A percentile compares a stretch with the other conserved stretches of the same genome.
Conservation (phyloP, 1,140 invertebrate species). For the Helicoverpa armigera region DNA sequence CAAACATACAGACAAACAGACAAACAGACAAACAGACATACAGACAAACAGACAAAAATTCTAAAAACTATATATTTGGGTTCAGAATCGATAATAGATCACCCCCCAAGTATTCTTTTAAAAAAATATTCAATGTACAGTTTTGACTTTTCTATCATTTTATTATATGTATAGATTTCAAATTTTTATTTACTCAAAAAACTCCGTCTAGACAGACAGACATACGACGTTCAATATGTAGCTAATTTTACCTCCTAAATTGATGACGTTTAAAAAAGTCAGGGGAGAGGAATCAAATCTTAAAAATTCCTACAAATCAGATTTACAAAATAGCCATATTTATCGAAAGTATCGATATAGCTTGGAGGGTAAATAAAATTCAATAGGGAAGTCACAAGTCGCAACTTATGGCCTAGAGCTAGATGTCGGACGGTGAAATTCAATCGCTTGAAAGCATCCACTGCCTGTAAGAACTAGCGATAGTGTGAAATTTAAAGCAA, state of each 20-base stretch:
- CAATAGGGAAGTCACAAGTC: slow-evolving; percentile 49
- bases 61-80: no score
- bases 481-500: slow-evolving; percentile 45
- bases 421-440: slow-evolving; percentile 50
- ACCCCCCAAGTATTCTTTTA: no score
- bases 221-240: background rate
- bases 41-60: no score
- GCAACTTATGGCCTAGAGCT: slow-evolving; percentile 47
- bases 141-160: no score
- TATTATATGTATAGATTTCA: no score
- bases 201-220: background rate
- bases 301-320: slow-evolving; percentile 35
- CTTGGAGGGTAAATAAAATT: slow-evolving; percentile 48
- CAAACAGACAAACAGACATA: no score
- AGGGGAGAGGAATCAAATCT: background rate
- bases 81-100: no score
- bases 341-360: slow-evolving; percentile 32
- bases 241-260: background rate
- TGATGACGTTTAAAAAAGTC: background rate
- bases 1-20: no score
- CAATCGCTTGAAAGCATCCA: slow-evolving; percentile 57
- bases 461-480: slow-evolving; percentile 37
- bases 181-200: background rate
- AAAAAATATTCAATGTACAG: no score
- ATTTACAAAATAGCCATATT: slow-evolving; percentile 48